Base-by-base conservation (phyloP, 2,888 invertebrate genomes). In the Muscina levida region DNA sequence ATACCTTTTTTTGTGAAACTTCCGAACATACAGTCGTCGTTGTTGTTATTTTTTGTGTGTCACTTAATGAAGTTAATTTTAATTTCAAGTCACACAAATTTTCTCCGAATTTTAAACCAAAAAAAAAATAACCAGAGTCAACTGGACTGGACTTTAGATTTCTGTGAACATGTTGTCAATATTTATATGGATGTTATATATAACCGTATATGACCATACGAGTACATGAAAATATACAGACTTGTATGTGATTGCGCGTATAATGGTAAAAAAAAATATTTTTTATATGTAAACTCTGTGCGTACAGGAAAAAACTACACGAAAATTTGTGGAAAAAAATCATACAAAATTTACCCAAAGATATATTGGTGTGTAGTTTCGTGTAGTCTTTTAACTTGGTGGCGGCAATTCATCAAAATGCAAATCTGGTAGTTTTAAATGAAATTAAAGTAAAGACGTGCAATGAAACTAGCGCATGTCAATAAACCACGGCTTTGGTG, bases 71-170 rank as follows among this genome's bases (percentile, higher is more conserved):
- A 84, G 68, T 85, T 85, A 85, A 87, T 87, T 88, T 86, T 86
- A 87, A 87, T 88, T 88, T 88, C 88, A 84, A 88, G 88, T 88
- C 88, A 88, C 88, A 88, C 85, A 83, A 83, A 74, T 72, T 77
- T 77, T 83, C 78, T 72, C 76, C 80, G 72, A 74, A 74, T 67
- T 67, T n/a, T 24, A 76, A 67, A 31, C 19, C 17, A 31, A 11
- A 8, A 37, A 56, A 67, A 62, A 62, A 13, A 48, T 17, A 42
- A 66, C 22, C 31, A 53, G 13, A 62, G 2, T 37, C 44, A 37
- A n/a, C 57, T 5, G 19, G 22, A 62, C 53, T 81, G 73, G 76
- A 67, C 79, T 80, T 73, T n/a, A 26, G 44, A 65, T 73, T 13
- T 46, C 11, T 70, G 15, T 51, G 31, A 66, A 13, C 42, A 24